Percentiles rank a stretch among this genome's conserved stretches.
Conservation (phyloP, 2,797 vertebrate genomes). For the Pipistrellus kuhlii region DNA sequence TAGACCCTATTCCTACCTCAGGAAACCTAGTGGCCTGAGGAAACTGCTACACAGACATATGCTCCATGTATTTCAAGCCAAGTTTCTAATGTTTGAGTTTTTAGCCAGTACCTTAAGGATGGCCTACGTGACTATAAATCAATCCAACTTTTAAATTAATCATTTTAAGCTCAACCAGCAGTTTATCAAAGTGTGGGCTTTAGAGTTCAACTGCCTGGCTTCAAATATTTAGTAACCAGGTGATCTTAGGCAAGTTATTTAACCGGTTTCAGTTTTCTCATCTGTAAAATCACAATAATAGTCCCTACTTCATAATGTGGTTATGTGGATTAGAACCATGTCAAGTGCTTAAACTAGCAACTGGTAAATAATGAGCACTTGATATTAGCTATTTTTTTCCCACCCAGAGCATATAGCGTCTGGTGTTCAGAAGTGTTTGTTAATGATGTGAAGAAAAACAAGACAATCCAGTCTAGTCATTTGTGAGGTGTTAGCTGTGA, state of each 20-base stretch:
- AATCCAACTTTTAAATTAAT: conserved; percentile 8
- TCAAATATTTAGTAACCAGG: neutral
- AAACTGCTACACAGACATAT: neutral
- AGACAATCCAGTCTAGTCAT: neutral
- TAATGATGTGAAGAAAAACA: conserved; percentile 9
- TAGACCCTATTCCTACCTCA: neutral
- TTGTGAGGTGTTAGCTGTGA: neutral
- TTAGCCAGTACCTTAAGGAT: neutral
- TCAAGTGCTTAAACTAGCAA: conserved; percentile 22
- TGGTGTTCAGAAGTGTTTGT: neutral
- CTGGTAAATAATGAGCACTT: neutral
- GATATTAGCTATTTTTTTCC: neutral
- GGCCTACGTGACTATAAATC: neutral
- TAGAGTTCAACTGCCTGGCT: conserved; percentile 29
- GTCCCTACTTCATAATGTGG: neutral
- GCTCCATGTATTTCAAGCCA: neutral
- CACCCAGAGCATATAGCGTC: neutral
- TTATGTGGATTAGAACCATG: neutral
- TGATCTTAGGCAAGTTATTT: conserved; percentile 11
- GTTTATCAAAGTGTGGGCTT: neutral
- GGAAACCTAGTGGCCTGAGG: neutral
- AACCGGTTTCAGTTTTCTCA: conserved; percentile 8
- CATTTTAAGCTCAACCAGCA: neutral
- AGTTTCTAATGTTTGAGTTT: neutral
- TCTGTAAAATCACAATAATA: conserved; percentile 4